These are phyloP conservation scores for Thaleichthys pacificus DNA, from an alignment of 2,797 vertebrate species.

Conservation along the genomic window DNA sequence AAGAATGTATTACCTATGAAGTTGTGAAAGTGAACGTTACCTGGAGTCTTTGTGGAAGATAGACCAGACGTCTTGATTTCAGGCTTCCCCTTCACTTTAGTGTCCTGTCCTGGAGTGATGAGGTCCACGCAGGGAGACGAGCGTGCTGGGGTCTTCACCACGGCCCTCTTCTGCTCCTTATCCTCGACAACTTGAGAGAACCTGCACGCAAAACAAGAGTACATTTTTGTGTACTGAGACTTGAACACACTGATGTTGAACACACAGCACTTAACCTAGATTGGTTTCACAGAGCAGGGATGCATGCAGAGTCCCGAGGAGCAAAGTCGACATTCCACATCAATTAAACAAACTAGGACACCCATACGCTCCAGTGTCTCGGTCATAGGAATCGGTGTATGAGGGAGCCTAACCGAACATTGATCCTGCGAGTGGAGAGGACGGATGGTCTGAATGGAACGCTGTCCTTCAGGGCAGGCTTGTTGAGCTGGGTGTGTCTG, in stretches of 20 bases:
- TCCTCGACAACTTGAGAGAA: slow-evolving; percentile 86
- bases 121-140: slow-evolving; percentile 70
- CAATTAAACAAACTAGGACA: too few relatives aligned
- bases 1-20: neutral
- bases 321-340: too few relatives aligned
- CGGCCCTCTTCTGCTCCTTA: slow-evolving; percentile 85
- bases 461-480: slow-evolving; percentile 56
- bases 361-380: too few relatives aligned
- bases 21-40: slow-evolving; percentile 34
- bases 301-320: too few relatives aligned
- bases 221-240: too few relatives aligned
- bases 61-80: slow-evolving; percentile 39
- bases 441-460: slow-evolving; percentile 71
- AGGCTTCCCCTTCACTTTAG: slow-evolving; percentile 34
- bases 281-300: too few relatives aligned
- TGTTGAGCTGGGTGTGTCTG: slow-evolving; percentile 53
- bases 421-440: slow-evolving; percentile 84
- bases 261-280: too few relatives aligned
- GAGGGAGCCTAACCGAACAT: slow-evolving; percentile 81
- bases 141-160: slow-evolving; percentile 88
- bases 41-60: slow-evolving; percentile 67
- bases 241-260: too few relatives aligned
- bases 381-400: neutral
- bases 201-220: slow-evolving; percentile 59
- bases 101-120: slow-evolving; percentile 61